These are phyloP conservation scores for Hystrix brachyura DNA, from an alignment of 2,113 vertebrate species.

Conservation along the genomic window DNA sequence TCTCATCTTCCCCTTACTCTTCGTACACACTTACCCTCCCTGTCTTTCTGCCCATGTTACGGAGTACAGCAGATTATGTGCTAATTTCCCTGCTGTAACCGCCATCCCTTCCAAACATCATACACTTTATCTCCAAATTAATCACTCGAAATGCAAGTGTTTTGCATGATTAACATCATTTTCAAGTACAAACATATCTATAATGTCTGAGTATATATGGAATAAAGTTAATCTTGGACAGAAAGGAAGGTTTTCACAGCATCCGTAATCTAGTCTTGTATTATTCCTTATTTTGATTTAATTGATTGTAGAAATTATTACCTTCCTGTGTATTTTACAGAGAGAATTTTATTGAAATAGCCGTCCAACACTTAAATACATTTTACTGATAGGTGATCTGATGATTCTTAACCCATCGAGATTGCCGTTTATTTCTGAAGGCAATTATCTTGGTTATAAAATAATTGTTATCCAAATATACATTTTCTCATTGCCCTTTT, in stretches of 20 bases:
- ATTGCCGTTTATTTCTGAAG: slow-evolving; percentile 3
- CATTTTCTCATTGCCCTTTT: neutral
- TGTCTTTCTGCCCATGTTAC: too few species aligned
- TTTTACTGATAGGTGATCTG: neutral
- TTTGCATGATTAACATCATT: neutral
- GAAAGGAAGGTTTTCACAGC: neutral
- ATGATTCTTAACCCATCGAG: neutral
- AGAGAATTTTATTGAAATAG: neutral
- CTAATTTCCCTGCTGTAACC: neutral
- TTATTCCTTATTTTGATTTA: neutral
- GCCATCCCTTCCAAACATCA: neutral
- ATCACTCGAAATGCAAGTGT: neutral
- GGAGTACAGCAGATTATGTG: neutral
- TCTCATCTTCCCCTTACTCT: neutral
- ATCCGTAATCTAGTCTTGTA: neutral
- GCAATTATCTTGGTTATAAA: neutral
- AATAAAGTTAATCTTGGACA: neutral
- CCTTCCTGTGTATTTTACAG: neutral
- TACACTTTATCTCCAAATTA: neutral
- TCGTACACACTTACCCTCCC: neutral
- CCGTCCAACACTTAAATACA: neutral
- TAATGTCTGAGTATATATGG: neutral
- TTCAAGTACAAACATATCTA: neutral
- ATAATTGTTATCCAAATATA: neutral
- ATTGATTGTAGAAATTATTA: neutral